Conservation (phyloP, 2,888 invertebrate genomes). For the Vesta saturnalis region DNA sequence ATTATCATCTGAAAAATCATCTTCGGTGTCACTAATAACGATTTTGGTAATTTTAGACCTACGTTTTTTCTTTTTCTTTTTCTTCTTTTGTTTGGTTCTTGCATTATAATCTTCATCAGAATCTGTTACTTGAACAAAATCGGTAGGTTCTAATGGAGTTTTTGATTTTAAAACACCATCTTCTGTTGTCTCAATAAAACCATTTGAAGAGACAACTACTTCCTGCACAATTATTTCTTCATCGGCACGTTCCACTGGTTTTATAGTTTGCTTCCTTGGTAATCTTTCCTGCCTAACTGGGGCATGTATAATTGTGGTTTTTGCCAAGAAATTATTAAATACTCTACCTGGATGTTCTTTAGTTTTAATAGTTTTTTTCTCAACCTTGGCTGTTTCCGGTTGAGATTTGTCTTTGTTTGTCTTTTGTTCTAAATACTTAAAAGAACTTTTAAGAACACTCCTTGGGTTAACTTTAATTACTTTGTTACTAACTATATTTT, state of each 20-base stretch:
- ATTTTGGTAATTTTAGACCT: slow-evolving; percentile 41
- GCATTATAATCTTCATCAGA: slow-evolving; percentile 55
- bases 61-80: slow-evolving; percentile 33
- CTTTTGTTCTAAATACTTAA: slow-evolving; percentile 33
- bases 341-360: slow-evolving; percentile 55
- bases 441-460: slow-evolving; percentile 56
- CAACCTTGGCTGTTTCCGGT: slow-evolving; percentile 36
- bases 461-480: slow-evolving; percentile 53
- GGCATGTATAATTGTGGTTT: slow-evolving; percentile 57
- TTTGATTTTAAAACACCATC: slow-evolving; percentile 44
- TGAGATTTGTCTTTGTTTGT: slow-evolving; percentile 29
- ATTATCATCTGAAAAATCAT: slow-evolving; percentile 39
- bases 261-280: slow-evolving; percentile 61
- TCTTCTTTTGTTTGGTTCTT: slow-evolving; percentile 40
- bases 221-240: slow-evolving; percentile 61
- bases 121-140: slow-evolving; percentile 56
- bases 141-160: slow-evolving; percentile 45
- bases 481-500: slow-evolving; percentile 31
- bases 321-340: slow-evolving; percentile 56
- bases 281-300: slow-evolving; percentile 56
- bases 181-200: slow-evolving; percentile 52
- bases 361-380: slow-evolving; percentile 51
- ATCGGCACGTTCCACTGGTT: slow-evolving; percentile 56
- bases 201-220: slow-evolving; percentile 57
- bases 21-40: slow-evolving; percentile 48